Base-by-base conservation (phyloP, 2,113 vertebrate genomes). In the Psittacula cyanocephala region DNA sequence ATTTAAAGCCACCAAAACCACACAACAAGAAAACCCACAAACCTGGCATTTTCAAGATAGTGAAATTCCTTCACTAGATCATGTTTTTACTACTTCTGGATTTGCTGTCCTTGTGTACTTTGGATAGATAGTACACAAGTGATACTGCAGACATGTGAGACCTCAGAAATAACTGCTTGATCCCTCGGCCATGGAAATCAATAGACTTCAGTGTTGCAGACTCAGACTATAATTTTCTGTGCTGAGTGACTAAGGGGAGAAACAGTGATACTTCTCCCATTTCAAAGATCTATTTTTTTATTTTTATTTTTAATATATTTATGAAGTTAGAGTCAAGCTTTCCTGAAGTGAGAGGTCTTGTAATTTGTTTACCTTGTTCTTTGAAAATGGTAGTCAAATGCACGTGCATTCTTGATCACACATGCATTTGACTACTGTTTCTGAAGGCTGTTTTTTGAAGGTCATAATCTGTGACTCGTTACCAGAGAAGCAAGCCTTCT, bases 201-300 rank as follows among this genome's bases (percentile, higher is more conserved):
- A 91, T 89, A 80, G 94, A 74, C 83, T 93, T 67, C 74, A 91
- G 78, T 97, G 89, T 92, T 82, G 35, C 53, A 76, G 60, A 27
- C 69, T 79, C 72, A 60, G 65, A 68, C 41, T 89, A 2, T 89
- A 84, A 95, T 93, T 91, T 87, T 47, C 69, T 81, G 69, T 89
- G 93, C 74, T 95, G 91, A 95, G 81, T 95, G 89, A 91, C 79
- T 81, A 35, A 84, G 55, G 72, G 39, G 9, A 17, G 49, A 82
- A 88, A 5, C 27, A 43, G 19, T 39, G 55, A 88, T 75, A 88
- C n/a, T 74, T 81, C 67, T 81, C 16, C 63, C 57, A 35, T 35
- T 81, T 64, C 35, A 60, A 81, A 75, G 44, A 62, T 29, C 31
- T 1, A 18, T 11, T 33, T 75, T 80, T 74, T 72, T n/a, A 14